Percentiles rank a stretch among this genome's conserved stretches.
Conservation (phyloP, 2,797 vertebrate species). For the Ctenosaura bakeri region DNA sequence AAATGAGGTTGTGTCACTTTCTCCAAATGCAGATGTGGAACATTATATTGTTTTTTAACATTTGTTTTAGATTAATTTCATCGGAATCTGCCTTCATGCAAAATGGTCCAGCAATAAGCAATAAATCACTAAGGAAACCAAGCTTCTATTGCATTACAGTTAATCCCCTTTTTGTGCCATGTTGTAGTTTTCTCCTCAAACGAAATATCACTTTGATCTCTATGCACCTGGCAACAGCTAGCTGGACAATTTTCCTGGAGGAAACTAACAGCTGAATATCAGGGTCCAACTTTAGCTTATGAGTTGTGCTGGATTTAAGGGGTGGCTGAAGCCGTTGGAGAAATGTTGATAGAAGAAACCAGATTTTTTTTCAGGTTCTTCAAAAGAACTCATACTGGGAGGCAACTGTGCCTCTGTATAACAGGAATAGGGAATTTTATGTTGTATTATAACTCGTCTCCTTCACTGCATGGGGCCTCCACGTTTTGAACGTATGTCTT, state of each 20-base stretch:
- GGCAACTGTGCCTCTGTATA: neutral
- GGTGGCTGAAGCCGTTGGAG: neutral
- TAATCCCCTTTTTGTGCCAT: slow-evolving; percentile 35
- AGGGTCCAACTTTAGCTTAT: neutral
- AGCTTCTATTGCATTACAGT: slow-evolving; percentile 44
- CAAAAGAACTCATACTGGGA: neutral
- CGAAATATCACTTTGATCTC: slow-evolving; percentile 33
- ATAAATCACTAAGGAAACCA: slow-evolving; percentile 40
- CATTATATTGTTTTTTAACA: slow-evolving; percentile 26
- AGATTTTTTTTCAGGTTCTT: neutral
- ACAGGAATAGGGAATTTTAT: neutral
- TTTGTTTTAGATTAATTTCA: slow-evolving; percentile 54
- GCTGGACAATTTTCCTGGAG: slow-evolving; percentile 11
- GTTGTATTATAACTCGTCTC: neutral
- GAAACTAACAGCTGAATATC: slow-evolving; percentile 26
- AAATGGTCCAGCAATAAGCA: slow-evolving; percentile 54
- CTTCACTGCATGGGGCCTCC: neutral
- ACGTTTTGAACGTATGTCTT: neutral
- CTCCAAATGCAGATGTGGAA: slow-evolving; percentile 14
- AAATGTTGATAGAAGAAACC: slow-evolving; percentile 1
- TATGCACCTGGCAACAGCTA: slow-evolving; percentile 10
- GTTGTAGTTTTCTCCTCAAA: neutral
- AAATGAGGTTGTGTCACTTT: neutral
- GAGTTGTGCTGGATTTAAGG: neutral
- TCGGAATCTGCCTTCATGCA: slow-evolving; percentile 37